Evolutionary conservation across 1,140 invertebrate species (phyloP), one percentile per base, ranked within the genome.

Genomic region (Stratiolaelaps scimitus): DNA sequence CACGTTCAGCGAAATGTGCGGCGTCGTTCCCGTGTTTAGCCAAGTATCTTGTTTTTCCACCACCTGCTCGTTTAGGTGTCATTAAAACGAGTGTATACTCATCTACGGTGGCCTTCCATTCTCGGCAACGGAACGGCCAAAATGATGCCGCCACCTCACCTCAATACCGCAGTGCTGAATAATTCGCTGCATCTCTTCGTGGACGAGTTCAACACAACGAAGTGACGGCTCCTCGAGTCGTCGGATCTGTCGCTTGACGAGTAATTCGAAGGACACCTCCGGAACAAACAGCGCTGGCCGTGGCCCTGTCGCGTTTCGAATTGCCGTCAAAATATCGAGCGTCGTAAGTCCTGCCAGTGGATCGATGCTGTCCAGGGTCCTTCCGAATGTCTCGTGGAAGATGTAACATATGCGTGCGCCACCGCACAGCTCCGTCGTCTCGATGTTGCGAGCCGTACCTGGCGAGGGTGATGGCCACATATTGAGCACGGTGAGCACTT

Each of bases 101-200:
- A n/a, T n/a, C n/a, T n/a, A n/a, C n/a, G n/a, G n/a, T n/a, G n/a
- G n/a, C n/a, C n/a, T n/a, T n/a, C n/a, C n/a, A n/a, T n/a, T n/a
- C n/a, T n/a, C n/a, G n/a, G n/a, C n/a, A n/a, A n/a, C n/a, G n/a
- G n/a, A n/a, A n/a, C n/a, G n/a, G n/a, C n/a, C n/a, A n/a, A n/a
- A n/a, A n/a, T n/a, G 17, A 10, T 40, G 10, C 10, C 19, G 20
- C 28, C 75, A 71, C 65, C 77, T 76, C 65, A 78, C 76, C 78
- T 94, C 92, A 26, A 87, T 93, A 53, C 94, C 92, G 76, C 92
- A 97, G 75, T 97, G 92, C 74, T 96, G 88, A 72, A 99, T 94
- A 72, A 99, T 98, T 45, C 93, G 81, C 76, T 98, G 93, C 92
- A 99, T 94, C 79, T 99, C 96, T 75, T 98, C 94, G 72, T 99